phyloP scores from a whole-genome alignment of 1,140 invertebrate genomes.

The Choristoneura fumiferana region DNA sequence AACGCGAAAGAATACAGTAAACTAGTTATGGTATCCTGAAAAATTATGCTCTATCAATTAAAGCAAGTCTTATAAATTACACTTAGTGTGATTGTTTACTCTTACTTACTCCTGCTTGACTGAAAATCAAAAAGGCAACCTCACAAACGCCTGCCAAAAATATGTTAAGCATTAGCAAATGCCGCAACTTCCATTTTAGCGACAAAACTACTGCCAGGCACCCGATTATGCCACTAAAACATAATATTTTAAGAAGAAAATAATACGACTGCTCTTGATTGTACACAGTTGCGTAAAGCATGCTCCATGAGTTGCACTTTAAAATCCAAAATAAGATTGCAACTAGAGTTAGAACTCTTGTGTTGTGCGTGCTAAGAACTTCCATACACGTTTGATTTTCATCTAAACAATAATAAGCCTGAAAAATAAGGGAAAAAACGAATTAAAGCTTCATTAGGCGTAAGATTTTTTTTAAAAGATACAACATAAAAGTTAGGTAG shows the following conservation, averaged over 20 bases:
- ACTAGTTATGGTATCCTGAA: slow-evolving; percentile 35
- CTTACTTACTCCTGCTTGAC: background rate
- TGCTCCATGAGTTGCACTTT: slow-evolving; percentile 50
- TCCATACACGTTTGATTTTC: slow-evolving; percentile 50
- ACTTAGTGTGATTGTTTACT: no score
- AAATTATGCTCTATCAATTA: slow-evolving; percentile 8
- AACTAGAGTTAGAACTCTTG: slow-evolving; percentile 37
- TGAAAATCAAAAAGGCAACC: slow-evolving; percentile 27
- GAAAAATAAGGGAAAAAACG: slow-evolving; percentile 33
- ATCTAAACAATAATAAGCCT: slow-evolving; percentile 61
- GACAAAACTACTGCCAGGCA: slow-evolving; percentile 39
- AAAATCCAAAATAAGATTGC: slow-evolving; percentile 48
- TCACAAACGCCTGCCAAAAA: slow-evolving; percentile 41
- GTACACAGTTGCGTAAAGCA: slow-evolving; percentile 48
- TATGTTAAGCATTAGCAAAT: slow-evolving; percentile 46
- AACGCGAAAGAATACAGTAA: slow-evolving; percentile 41
- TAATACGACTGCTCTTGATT: slow-evolving; percentile 26
- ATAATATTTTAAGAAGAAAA: slow-evolving; percentile 38
- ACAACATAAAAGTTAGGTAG: no score
- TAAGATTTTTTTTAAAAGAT: no score
- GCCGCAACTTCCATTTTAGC: slow-evolving; percentile 43
- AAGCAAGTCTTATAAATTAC: no score
- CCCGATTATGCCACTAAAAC: slow-evolving; percentile 33
- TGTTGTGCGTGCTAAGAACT: slow-evolving; percentile 50
- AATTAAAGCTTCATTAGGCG: no score